A percentile compares a stretch with the other conserved stretches of the same genome.
Conservation (phyloP, 2,888 invertebrate genomes). For the Drosophila pegasa region DNA sequence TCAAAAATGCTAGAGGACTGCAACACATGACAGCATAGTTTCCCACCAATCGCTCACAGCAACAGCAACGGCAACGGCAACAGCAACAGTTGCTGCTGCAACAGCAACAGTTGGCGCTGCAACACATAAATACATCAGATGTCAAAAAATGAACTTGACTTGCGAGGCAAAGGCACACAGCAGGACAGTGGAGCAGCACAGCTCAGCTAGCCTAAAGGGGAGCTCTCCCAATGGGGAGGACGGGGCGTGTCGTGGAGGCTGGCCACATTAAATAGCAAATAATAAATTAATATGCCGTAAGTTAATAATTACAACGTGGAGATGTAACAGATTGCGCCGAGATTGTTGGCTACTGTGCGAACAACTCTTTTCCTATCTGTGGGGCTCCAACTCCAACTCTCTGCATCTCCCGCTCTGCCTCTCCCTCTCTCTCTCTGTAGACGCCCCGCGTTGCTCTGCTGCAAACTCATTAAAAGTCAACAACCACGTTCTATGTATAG, state of each 20-base stretch:
- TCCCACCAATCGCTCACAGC: slow-evolving; percentile 80
- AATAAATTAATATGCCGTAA: slow-evolving; percentile 80
- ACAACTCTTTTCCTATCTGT: slow-evolving; percentile 48
- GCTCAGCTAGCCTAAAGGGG: slow-evolving; percentile 8
- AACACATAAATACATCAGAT: slow-evolving; percentile 80
- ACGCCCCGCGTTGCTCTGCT: slow-evolving; percentile 48
- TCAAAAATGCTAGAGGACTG: slow-evolving; percentile 70
- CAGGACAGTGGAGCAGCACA: slow-evolving; percentile 28
- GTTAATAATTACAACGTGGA: slow-evolving; percentile 78
- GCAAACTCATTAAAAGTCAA: slow-evolving; percentile 73
- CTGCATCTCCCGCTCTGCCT: slow-evolving; percentile 2
- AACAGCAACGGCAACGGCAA: slow-evolving; percentile 17
- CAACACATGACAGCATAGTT: slow-evolving; percentile 74
- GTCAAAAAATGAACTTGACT: slow-evolving; percentile 77
- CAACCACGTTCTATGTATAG: slow-evolving; percentile 37
- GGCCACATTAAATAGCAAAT: slow-evolving; percentile 78
- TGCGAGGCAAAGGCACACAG: slow-evolving; percentile 50
- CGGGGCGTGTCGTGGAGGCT: slow-evolving; percentile 54
- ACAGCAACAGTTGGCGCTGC: slow-evolving; percentile 5
- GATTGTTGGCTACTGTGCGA: slow-evolving; percentile 70
- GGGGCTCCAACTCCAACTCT: slow-evolving; percentile 24
- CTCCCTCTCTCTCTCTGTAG: slow-evolving; percentile 22
- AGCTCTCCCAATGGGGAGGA: slow-evolving; percentile 4
- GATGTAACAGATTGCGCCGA: slow-evolving; percentile 69
- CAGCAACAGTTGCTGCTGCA: slow-evolving; percentile 5